Evolutionary conservation across 2,888 invertebrate species (phyloP).

Genomic region (Lacanobia oleracea): DNA sequence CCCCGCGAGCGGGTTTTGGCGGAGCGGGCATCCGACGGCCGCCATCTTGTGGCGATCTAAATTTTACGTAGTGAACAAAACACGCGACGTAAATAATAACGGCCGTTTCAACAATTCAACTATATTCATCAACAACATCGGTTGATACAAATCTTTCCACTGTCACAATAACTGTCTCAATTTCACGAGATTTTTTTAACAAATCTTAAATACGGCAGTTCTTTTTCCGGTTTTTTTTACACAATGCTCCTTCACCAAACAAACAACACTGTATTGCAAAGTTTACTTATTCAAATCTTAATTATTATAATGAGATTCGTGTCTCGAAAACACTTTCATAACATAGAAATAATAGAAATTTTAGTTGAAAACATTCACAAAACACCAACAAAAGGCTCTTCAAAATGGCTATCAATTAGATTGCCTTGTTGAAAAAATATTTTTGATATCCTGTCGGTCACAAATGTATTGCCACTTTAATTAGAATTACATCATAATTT

Average conservation of each 20-base stretch:
- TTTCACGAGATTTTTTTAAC: slow-evolving; percentile 71
- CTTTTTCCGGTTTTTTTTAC: slow-evolving; percentile 87
- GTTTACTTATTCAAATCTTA: slow-evolving; percentile 68
- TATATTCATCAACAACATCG: slow-evolving; percentile 58
- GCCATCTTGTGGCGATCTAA: slow-evolving; percentile 90
- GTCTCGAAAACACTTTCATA: slow-evolving; percentile 70
- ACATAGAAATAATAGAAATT: slow-evolving; percentile 81
- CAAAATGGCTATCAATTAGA: slow-evolving; percentile 90
- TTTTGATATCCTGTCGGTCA: slow-evolving; percentile 87
- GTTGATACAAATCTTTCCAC: slow-evolving; percentile 64
- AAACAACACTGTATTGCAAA: slow-evolving; percentile 77
- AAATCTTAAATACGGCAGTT: slow-evolving; percentile 79
- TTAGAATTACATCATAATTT: slow-evolving; percentile 73
- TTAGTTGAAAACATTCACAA: slow-evolving; percentile 90
- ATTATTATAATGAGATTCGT: slow-evolving; percentile 64
- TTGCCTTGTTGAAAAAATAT: slow-evolving; percentile 88
- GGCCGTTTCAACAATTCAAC: slow-evolving; percentile 65
- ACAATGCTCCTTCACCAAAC: slow-evolving; percentile 83
- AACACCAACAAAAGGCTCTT: slow-evolving; percentile 91
- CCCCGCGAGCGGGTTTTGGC: slow-evolving; percentile 88
- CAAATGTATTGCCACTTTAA: slow-evolving; percentile 86
- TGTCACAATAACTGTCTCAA: slow-evolving; percentile 67
- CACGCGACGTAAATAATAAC: slow-evolving; percentile 87
- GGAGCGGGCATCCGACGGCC: slow-evolving; percentile 88
- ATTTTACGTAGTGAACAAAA: slow-evolving; percentile 89